These are phyloP conservation scores for Malurus alboscapulatus DNA, from an alignment of 2,113 vertebrate genomes.

Conservation along the genomic window DNA sequence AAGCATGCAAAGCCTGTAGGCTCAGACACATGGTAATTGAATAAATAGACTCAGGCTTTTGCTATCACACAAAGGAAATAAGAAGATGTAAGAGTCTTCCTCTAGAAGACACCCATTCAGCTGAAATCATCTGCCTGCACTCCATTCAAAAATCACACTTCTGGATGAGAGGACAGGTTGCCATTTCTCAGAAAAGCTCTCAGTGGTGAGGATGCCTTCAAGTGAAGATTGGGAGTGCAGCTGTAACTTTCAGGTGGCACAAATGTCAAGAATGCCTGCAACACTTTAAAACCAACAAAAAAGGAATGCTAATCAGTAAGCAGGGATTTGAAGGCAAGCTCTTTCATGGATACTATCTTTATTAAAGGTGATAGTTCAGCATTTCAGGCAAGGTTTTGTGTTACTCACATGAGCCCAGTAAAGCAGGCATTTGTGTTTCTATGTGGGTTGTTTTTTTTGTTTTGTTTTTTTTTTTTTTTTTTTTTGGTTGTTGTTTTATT, in stretches of 20 bases:
- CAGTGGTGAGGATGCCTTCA: not conserved
- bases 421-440: not conserved
- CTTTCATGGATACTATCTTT: not conserved
- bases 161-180: not conserved
- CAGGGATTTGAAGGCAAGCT: not conserved
- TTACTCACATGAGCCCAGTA: not conserved
- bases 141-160: conserved; percentile 9
- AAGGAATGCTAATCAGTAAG: not conserved
- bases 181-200: not conserved
- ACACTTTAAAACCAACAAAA: not conserved
- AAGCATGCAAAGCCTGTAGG: conserved; percentile 49
- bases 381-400: not conserved
- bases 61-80: conserved; percentile 48
- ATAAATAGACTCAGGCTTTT: conserved; percentile 47
- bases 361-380: not conserved
- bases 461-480: too few species aligned
- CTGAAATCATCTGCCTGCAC: conserved; percentile 5
- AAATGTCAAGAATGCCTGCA: not conserved
- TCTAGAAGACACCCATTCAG: not conserved
- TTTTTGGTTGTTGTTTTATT: too few species aligned
- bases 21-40: conserved; percentile 29
- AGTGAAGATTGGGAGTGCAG: not conserved
- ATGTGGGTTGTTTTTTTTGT: fast-evolving
- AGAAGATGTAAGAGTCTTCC: conserved; percentile 8
- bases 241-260: not conserved